Conservation (phyloP, 2,797 vertebrate genomes). For the Echiichthys vipera region DNA sequence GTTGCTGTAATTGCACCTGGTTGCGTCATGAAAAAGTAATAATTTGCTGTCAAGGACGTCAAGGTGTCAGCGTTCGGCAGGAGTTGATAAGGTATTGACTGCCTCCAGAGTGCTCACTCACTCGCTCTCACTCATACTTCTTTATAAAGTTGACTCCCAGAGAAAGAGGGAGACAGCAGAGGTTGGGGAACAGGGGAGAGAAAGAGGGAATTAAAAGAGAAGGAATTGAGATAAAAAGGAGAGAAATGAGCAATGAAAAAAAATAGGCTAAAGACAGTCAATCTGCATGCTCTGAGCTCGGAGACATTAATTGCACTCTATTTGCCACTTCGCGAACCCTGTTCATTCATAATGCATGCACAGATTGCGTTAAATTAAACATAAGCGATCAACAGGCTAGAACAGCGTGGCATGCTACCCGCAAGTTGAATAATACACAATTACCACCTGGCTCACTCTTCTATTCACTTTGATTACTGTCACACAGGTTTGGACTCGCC, state of each 20-base stretch:
- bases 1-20: constrained; percentile 90
- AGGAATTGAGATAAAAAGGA: constrained; percentile 41
- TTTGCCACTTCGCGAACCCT: constrained; percentile 59
- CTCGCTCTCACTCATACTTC: constrained; percentile 72
- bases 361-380: constrained; percentile 76
- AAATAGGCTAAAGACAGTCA: constrained; percentile 71
- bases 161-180: constrained; percentile 76
- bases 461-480: constrained; percentile 74
- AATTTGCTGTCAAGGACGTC: constrained; percentile 89
- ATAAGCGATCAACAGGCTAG: constrained; percentile 77
- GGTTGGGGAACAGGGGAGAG: constrained; percentile 65
- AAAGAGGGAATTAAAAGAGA: constrained; percentile 51
- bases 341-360: constrained; percentile 78
- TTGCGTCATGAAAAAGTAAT: constrained; percentile 90
- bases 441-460: constrained; percentile 67
- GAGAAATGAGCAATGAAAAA: constrained; percentile 55
- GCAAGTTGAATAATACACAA: constrained; percentile 77
- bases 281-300: constrained; percentile 45
- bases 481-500: constrained; percentile 56
- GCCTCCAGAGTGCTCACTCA: constrained; percentile 82
- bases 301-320: constrained; percentile 72
- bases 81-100: constrained; percentile 87
- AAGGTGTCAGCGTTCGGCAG: constrained; percentile 87
- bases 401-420: constrained; percentile 55
- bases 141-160: constrained; percentile 84